Percentiles rank a stretch among this genome's conserved stretches.
These are phyloP conservation scores for Otolemur garnettii DNA, from an alignment of 2,113 vertebrate species.

Conservation along the genomic window DNA sequence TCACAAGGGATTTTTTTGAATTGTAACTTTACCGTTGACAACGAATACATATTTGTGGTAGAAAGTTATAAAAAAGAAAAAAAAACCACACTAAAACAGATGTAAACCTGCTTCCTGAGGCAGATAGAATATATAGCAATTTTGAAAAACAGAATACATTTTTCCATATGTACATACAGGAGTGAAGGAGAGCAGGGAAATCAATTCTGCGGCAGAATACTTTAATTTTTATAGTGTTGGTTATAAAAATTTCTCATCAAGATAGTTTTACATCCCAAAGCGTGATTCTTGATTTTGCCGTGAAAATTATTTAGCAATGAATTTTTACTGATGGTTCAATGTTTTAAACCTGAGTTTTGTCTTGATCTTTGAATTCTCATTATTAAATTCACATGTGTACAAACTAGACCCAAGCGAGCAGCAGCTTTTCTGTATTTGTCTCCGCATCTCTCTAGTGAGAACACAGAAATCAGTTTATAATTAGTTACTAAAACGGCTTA, in stretches of 20 bases:
- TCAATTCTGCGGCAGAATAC: neutral
- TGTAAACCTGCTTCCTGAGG: neutral
- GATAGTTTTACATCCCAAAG: neutral
- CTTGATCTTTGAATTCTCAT: neutral
- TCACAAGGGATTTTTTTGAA: neutral
- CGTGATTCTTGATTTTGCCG: conserved; percentile 55
- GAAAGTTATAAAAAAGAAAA: neutral
- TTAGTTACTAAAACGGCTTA: conserved; percentile 13
- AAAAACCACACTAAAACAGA: neutral
- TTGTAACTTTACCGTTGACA: conserved; percentile 2
- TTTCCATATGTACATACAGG: neutral
- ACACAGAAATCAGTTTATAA: neutral
- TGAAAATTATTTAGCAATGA: conserved; percentile 22
- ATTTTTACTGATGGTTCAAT: neutral
- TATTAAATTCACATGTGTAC: rapidly evolving
- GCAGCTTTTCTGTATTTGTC: neutral
- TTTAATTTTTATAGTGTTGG: conserved; percentile 9
- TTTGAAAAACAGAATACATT: neutral
- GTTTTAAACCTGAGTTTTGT: conserved; percentile 13
- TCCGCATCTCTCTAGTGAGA: neutral
- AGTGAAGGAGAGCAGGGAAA: neutral
- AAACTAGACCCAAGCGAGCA: too few species aligned
- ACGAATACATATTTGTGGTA: neutral
- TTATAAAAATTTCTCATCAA: neutral
- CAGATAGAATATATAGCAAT: neutral